Conservation (phyloP, 1,140 invertebrate species). For the Trigoniulus corallinus region DNA sequence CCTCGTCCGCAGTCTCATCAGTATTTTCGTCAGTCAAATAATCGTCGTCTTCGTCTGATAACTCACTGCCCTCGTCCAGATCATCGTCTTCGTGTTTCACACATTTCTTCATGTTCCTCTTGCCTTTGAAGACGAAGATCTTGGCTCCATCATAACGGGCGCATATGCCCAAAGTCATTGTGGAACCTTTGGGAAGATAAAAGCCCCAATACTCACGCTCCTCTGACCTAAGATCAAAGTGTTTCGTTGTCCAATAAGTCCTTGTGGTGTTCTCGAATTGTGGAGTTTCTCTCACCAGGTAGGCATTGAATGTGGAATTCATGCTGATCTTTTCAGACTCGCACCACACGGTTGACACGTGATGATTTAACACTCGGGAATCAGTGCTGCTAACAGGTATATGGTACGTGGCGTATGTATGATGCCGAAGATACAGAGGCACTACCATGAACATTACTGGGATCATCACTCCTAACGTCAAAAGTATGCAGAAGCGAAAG, state of each 20-base stretch:
- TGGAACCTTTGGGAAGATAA: conserved; percentile 6
- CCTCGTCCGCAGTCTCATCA: conserved; percentile 1
- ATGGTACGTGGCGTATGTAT: not conserved
- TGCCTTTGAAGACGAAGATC: conserved; percentile 2
- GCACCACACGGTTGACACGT: conserved; percentile 6
- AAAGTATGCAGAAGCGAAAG: conserved; percentile 2
- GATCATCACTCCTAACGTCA: not conserved
- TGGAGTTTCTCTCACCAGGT: conserved; percentile 1
- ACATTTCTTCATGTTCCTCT: conserved; percentile 2
- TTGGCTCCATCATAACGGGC: conserved; percentile 1
- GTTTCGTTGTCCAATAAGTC: conserved; percentile 5
- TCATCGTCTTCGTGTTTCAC: not conserved
- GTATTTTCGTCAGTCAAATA: not conserved
- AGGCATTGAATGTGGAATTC: conserved; percentile 8
- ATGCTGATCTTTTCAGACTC: not conserved
- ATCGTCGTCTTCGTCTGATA: not conserved
- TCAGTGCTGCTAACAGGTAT: conserved; percentile 2
- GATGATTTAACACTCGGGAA: conserved; percentile 1
- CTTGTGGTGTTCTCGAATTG: conserved; percentile 4
- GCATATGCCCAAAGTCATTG: conserved; percentile 1
- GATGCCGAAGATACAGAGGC: conserved; percentile 7
- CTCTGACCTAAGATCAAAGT: not conserved
- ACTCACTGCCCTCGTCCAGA: not conserved
- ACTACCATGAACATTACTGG: not conserved
- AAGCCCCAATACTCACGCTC: conserved; percentile 9